phyloP scores from a whole-genome alignment of 2,797 vertebrate genomes.

The Gila robusta region DNA sequence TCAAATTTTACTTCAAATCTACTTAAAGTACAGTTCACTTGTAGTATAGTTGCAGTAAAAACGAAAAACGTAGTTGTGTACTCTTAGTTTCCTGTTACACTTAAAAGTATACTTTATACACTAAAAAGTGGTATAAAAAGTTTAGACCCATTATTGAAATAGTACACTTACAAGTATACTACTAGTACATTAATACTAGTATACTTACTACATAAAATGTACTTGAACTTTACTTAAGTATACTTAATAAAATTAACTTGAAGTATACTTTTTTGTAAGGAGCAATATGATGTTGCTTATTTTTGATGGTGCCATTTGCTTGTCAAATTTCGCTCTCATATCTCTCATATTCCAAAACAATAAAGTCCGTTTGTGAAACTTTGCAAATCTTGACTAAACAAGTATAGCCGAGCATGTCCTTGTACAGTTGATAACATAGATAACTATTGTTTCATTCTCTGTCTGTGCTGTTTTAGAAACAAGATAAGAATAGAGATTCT shows the following conservation, averaged over 20 bases:
- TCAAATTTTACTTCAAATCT: too few species aligned
- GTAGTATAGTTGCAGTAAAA: neutral
- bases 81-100: neutral
- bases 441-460: slow-evolving; percentile 7
- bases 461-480: neutral
- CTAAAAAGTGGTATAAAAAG: neutral
- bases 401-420: slow-evolving; percentile 4
- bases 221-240: neutral
- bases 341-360: neutral
- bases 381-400: neutral
- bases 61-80: neutral
- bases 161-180: neutral
- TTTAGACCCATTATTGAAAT: neutral
- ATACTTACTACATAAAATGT: neutral
- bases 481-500: slow-evolving; percentile 25
- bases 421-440: neutral
- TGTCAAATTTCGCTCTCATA: neutral
- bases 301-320: slow-evolving; percentile 13
- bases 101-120: neutral
- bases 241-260: neutral
- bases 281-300: neutral
- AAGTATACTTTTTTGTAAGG: neutral
- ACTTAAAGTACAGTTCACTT: neutral
- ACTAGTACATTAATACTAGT: neutral
- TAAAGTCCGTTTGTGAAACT: neutral